Base-by-base conservation (phyloP, 2,888 invertebrate genomes). In the Polymixis lichenea region DNA sequence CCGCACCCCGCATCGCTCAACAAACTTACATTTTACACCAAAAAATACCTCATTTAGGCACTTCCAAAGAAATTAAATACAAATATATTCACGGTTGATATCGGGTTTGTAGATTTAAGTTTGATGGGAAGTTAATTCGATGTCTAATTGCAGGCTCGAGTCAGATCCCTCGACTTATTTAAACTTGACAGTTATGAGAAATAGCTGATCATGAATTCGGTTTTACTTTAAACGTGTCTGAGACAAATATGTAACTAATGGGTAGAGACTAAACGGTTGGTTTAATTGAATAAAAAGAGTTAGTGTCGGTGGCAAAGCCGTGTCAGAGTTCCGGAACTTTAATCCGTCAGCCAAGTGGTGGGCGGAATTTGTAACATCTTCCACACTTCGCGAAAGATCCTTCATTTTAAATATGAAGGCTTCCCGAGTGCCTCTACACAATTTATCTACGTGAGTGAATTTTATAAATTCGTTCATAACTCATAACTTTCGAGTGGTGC, bases 381-480 rank as follows among this genome's bases (percentile, higher is more conserved):
- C 73, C 69, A 71, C 69, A 72, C 70, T 81, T 61, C 75, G n/a
- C 72, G 62, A 53, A 72, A 75, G 62, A 58, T 77, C 73, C 64
- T 70, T 78, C 76, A 71, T 80, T 78, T 82, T 75, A 82, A 85
- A 84, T 71, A 82, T 62, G 67, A 82, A 80, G 71, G 74, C 62
- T n/a, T 32, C 56, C 73, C 49, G 68, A 76, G 65, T 68, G 86
- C 70, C 75, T 70, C 71, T 75, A 77, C 80, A 86, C 67, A 80
- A 78, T 84, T 78, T 84, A 82, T 86, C 60, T 84, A 84, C 86
- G 84, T 81, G 87, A 87, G 87, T 82, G 77, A 84, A 84, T 84
- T 87, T 84, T 78, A 79, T 79, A 86, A 84, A 82, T 79, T 82
- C 71, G 74, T 81, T 80, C 78, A 62, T 75, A 86, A 80, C 69